Evolutionary conservation across 2,888 invertebrate species (phyloP).

Genomic region (Pherbina coryleti): DNA sequence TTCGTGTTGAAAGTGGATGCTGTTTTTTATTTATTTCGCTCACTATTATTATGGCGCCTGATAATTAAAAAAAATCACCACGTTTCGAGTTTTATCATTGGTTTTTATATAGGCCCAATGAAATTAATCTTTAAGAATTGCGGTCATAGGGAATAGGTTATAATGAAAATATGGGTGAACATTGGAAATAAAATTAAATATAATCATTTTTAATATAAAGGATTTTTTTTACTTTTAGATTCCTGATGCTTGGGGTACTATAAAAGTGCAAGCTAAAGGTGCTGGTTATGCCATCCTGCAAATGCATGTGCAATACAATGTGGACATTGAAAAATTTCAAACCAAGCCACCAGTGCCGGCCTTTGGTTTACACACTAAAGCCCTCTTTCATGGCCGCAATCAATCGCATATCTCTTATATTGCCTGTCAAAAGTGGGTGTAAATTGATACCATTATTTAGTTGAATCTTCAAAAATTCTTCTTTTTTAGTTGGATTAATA

Average conservation of each 20-base stretch:
- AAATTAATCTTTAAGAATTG: too few relatives aligned
- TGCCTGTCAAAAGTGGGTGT: conserved; percentile 84
- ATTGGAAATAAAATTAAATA: too few relatives aligned
- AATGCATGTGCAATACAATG: conserved; percentile 93
- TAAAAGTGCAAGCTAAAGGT: conserved; percentile 91
- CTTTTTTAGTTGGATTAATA: conserved; percentile 79
- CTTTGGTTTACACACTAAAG: conserved; percentile 83
- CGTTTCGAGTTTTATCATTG: too few relatives aligned
- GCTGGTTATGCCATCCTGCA: conserved; percentile 95
- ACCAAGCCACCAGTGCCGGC: conserved; percentile 84
- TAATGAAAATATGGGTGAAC: too few relatives aligned
- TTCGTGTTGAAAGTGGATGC: too few relatives aligned
- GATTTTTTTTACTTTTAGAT: conserved; percentile 74
- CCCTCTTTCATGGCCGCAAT: conserved; percentile 88
- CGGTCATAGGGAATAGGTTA: too few relatives aligned
- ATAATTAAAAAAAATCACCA: too few relatives aligned
- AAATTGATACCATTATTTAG: not conserved
- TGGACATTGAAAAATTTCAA: conserved; percentile 86
- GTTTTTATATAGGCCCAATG: too few relatives aligned
- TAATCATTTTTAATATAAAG: too few relatives aligned
- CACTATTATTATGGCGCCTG: too few relatives aligned
- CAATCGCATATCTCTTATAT: conserved; percentile 91
- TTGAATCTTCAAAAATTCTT: not conserved
- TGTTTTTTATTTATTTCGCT: too few relatives aligned
- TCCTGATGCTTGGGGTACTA: conserved; percentile 93